Percentiles rank a stretch among this genome's conserved stretches.
phyloP scores from a whole-genome alignment of 2,888 invertebrate species.

The Lamellibrachia satsuma region DNA sequence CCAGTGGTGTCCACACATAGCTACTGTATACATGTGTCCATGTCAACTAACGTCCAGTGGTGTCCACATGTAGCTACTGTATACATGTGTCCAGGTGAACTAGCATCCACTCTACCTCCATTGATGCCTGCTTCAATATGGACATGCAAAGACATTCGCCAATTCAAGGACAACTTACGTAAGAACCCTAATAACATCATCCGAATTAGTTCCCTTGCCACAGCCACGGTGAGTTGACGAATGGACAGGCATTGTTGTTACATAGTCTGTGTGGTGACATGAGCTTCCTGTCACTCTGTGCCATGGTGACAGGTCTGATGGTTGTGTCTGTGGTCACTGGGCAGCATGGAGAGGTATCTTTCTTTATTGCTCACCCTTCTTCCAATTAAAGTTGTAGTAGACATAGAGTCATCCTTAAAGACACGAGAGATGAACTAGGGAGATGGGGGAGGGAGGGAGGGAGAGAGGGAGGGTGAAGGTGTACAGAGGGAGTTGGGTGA shows the following conservation, averaged over 20 bases:
- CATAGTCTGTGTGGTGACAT: neutral
- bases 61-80: neutral
- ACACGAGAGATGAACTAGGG: neutral
- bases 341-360: neutral
- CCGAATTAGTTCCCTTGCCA: slow-evolving; percentile 94
- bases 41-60: neutral
- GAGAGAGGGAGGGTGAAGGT: neutral
- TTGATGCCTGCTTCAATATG: slow-evolving; percentile 86
- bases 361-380: neutral
- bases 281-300: neutral
- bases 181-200: slow-evolving; percentile 87
- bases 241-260: neutral
- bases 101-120: slow-evolving; percentile 38
- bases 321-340: neutral
- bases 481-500: neutral
- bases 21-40: too few species aligned
- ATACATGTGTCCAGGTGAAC: neutral
- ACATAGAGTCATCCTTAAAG: neutral
- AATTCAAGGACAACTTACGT: slow-evolving; percentile 88
- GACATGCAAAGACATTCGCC: slow-evolving; percentile 88
- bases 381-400: too few species aligned
- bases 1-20: too few species aligned
- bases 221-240: slow-evolving; percentile 81
- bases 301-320: neutral
- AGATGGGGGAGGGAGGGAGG: neutral